phyloP scores from a whole-genome alignment of 92 coral and sea anemone species.

The Pocillopora grandis region DNA sequence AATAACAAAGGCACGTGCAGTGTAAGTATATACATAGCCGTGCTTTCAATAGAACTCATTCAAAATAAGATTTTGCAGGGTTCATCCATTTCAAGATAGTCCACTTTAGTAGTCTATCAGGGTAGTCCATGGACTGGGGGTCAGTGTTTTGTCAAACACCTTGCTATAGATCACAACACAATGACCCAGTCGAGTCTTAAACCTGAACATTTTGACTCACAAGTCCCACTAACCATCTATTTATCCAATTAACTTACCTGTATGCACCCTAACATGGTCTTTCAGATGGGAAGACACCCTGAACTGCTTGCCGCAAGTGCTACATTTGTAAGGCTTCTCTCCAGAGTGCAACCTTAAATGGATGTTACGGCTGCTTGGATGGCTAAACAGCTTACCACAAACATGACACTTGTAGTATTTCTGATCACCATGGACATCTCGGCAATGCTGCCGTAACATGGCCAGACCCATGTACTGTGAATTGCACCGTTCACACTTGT shows the following conservation, averaged over 20 bases:
- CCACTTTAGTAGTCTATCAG: too few species aligned
- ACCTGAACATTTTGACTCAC: neutral
- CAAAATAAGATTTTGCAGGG: too few species aligned
- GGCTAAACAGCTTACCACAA: constrained; percentile 87
- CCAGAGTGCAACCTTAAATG: constrained; percentile 95
- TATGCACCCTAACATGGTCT: constrained; percentile 93
- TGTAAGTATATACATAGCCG: too few species aligned
- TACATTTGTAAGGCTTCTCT: constrained; percentile 92
- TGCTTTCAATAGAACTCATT: too few species aligned
- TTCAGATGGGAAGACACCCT: constrained; percentile 94
- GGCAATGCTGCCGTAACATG: constrained; percentile 79
- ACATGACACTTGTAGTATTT: constrained; percentile 94
- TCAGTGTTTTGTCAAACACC: too few species aligned
- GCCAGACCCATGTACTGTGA: constrained; percentile 75
- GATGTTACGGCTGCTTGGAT: constrained; percentile 96
- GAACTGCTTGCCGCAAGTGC: constrained; percentile 91
- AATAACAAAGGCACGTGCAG: too few species aligned
- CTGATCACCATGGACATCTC: constrained; percentile 84
- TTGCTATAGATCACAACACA: too few species aligned
- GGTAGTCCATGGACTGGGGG: too few species aligned
- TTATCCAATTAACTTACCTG: constrained; percentile 57
- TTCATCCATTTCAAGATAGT: too few species aligned
- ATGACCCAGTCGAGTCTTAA: too few species aligned
- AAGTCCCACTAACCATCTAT: too few species aligned
- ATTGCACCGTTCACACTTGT: constrained; percentile 87